Evolutionary conservation across 2,113 vertebrate genomes (phyloP).

Genomic region (Dipodomys spectabilis): DNA sequence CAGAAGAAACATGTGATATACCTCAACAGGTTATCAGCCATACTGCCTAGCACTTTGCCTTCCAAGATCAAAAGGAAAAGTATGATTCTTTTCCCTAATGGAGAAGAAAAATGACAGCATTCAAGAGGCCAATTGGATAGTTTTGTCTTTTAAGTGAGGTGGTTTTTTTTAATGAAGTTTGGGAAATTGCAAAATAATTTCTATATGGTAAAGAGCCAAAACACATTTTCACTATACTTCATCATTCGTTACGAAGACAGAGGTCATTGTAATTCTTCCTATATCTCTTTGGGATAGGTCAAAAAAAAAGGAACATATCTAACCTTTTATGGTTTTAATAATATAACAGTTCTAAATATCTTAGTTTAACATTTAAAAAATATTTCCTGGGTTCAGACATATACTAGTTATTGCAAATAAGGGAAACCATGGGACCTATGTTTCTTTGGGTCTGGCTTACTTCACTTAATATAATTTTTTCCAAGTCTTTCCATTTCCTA

Average conservation of each 20-base stretch:
- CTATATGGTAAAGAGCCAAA: conserved; percentile 38
- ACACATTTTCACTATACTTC: conserved; percentile 30
- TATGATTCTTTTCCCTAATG: not conserved
- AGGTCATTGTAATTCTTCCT: conserved; percentile 38
- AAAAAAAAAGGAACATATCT: conserved; percentile 16
- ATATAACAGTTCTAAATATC: not conserved
- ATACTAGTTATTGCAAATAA: not conserved
- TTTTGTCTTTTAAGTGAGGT: conserved; percentile 29
- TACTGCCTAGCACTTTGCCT: not conserved
- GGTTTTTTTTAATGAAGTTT: conserved; percentile 52
- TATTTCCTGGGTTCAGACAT: not conserved
- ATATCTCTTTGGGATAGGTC: not conserved
- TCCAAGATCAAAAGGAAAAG: conserved; percentile 44
- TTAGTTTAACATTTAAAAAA: conserved; percentile 6
- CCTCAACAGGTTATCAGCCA: not conserved
- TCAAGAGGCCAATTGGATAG: not conserved
- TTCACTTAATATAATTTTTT: too few relatives aligned
- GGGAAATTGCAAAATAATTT: conserved; percentile 31
- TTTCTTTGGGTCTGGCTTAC: too few relatives aligned
- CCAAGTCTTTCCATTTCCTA: too few relatives aligned
- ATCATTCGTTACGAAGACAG: conserved; percentile 40
- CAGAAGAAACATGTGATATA: not conserved
- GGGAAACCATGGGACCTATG: too few relatives aligned
- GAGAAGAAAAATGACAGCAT: not conserved
- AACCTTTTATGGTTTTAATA: not conserved